These are phyloP conservation scores for Brachypodius melanocephalos DNA, from an alignment of 2,113 vertebrate genomes.

Conservation along the genomic window DNA sequence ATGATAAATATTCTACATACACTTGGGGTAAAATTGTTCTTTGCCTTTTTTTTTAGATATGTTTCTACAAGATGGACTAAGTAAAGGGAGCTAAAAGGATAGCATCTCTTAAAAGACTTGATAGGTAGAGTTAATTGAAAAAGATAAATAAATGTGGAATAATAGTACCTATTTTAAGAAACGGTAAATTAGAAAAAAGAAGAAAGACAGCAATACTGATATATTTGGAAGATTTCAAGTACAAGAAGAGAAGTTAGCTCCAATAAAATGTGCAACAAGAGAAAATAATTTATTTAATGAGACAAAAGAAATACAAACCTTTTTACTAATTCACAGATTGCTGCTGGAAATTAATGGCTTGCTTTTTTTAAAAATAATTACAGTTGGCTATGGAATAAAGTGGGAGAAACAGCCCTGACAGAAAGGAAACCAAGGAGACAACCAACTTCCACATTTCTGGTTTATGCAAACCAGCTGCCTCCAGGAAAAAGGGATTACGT, in stretches of 20 bases:
- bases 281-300: neutral
- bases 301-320: neutral
- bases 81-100: neutral
- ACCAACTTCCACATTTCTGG: neutral
- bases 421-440: neutral
- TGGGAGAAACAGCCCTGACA: neutral
- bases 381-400: neutral
- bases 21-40: rapidly evolving
- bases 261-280: neutral
- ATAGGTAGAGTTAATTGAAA: neutral
- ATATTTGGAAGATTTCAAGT: neutral
- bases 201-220: neutral
- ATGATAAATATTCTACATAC: neutral
- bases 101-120: neutral
- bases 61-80: neutral
- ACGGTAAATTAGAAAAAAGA: neutral
- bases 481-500: neutral
- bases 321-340: neutral
- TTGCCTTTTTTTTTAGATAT: neutral
- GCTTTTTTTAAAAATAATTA: neutral
- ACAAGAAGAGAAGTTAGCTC: neutral
- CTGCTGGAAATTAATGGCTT: neutral
- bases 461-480: neutral
- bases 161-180: neutral
- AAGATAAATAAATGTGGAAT: neutral